These are phyloP conservation scores for Congeria kusceri DNA, from an alignment of 2,888 invertebrate genomes.

Conservation along the genomic window DNA sequence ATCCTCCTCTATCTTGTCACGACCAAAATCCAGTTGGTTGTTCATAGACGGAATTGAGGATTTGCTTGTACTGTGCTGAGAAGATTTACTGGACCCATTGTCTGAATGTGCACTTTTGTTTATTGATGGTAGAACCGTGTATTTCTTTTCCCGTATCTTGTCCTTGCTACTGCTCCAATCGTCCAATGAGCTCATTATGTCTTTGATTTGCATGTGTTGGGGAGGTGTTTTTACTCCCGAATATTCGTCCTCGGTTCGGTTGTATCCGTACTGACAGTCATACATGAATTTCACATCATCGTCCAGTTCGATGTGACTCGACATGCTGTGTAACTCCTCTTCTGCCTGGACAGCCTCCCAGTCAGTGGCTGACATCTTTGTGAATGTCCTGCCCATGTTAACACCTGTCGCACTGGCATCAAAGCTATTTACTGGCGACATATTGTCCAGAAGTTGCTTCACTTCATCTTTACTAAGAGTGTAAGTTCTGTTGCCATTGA, in stretches of 20 bases:
- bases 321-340: conserved; percentile 37
- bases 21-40: conserved; percentile 74
- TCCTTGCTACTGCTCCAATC: conserved; percentile 52
- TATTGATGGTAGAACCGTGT: conserved; percentile 74
- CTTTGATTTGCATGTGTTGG: conserved; percentile 58
- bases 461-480: not conserved
- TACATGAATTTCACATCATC: conserved; percentile 53
- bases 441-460: conserved; percentile 6
- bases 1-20: conserved; percentile 71
- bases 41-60: conserved; percentile 39
- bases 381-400: not conserved
- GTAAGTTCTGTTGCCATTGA: conserved; percentile 1
- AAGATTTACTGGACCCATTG: conserved; percentile 8
- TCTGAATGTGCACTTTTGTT: conserved; percentile 43
- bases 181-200: conserved; percentile 69
- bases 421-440: not conserved
- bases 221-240: conserved; percentile 50
- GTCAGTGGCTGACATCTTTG: too few species aligned
- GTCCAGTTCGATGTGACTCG: conserved; percentile 47
- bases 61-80: not conserved
- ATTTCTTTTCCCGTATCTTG: conserved; percentile 71
- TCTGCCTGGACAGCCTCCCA: not conserved
- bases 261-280: conserved; percentile 51
- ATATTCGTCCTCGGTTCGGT: conserved; percentile 27
- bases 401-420: too few species aligned